Conservation (phyloP, 2,888 invertebrate species). For the Nomada goodeniana region DNA sequence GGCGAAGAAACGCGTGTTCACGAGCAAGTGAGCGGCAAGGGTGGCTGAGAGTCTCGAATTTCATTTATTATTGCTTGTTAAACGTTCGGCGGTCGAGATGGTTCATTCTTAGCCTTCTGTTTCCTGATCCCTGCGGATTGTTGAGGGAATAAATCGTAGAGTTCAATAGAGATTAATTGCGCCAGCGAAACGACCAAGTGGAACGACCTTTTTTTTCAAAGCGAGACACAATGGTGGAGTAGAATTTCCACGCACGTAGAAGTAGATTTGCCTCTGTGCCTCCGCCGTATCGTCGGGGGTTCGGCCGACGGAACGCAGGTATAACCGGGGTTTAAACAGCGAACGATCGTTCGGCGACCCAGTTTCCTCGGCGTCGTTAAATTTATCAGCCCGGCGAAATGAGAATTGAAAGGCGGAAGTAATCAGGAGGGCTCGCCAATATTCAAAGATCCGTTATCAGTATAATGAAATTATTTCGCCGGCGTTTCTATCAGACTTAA, state of each 20-base stretch:
- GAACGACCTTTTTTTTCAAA: constrained; percentile 28
- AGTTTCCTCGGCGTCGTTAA: constrained; percentile 61
- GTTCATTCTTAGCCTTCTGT: not conserved
- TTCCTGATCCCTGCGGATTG: constrained; percentile 13
- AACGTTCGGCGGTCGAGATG: not conserved
- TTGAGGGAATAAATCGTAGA: constrained; percentile 7
- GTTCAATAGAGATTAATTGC: not conserved
- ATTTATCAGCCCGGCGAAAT: constrained; percentile 66
- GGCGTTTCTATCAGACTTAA: constrained; percentile 42
- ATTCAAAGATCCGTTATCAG: constrained; percentile 71
- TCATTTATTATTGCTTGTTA: not conserved
- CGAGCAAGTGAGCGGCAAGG: not conserved
- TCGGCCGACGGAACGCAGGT: not conserved
- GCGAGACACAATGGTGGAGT: not conserved
- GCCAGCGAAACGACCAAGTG: constrained; percentile 2
- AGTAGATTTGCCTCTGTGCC: constrained; percentile 19
- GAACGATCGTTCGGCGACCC: constrained; percentile 49
- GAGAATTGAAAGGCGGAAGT: constrained; percentile 66
- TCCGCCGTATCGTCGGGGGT: not conserved
- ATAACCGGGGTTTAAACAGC: not conserved
- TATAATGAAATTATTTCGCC: constrained; percentile 70
- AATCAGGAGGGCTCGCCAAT: constrained; percentile 67
- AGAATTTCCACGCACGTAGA: constrained; percentile 23
- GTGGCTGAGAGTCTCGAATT: not conserved
- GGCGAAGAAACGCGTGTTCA: constrained; percentile 3